Base-by-base conservation (phyloP, 2,888 invertebrate species). In the Eilema depressum region DNA sequence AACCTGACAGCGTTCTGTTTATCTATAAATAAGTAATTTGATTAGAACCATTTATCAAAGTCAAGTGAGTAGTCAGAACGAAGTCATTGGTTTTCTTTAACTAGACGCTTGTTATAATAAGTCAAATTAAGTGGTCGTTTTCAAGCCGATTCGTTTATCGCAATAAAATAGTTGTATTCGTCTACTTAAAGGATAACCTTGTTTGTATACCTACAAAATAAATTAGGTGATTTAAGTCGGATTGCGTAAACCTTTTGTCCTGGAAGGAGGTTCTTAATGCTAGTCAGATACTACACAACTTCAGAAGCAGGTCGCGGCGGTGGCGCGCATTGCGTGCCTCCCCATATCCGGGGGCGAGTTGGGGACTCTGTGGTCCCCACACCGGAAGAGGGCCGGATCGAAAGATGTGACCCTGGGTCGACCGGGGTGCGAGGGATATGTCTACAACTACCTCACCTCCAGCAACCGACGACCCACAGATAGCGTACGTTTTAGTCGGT, bases 11-110 rank as follows among this genome's bases (percentile, higher is more conserved):
- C 30, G 30, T 60, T 56, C n/a, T 53, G 10, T 26, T 61, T 61
- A 53, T 61, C 37, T 17, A 56, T 59, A 33, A 28, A 56, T 59
- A 33, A 28, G 26, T 14, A 33, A 33, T 63, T 56, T 25, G 17
- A 68, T 26, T n/a, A 60, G 25, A 25, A 37, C n/a, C 69, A 66
- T 70, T 66, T 62, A 53, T 66, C 66, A 70, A 69, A 62, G 65
- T 61, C 65, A 53, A 30, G 53, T 25, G 57, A 28, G 26, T 68
- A 17, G 53, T 28, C n/a, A 56, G 56, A 62, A 62, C 53, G 69
- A 62, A 69, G 61, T 60, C 26, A 69, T 62, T 70, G 61, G 47
- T 47, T 61, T 61, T 56, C 53, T 33, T 62, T 66, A 66, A 70
- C 56, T 56, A 61, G 62, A 25, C 57, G 17, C n/a, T 70, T 17